Evolutionary conservation across 2,113 vertebrate genomes (phyloP).

Genomic region (Archocentrus centrarchus): DNA sequence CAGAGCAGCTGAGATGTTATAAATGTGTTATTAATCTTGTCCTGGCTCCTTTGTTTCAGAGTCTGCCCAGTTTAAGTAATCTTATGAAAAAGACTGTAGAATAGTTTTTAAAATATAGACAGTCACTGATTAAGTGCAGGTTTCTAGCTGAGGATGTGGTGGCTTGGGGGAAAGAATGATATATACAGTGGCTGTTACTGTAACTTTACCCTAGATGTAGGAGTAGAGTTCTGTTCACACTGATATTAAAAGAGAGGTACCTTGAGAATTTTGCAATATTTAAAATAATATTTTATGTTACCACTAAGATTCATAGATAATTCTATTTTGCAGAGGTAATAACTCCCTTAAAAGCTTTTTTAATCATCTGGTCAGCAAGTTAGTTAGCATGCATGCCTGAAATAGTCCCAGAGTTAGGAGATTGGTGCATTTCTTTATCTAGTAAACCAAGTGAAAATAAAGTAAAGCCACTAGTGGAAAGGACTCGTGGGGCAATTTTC

Average conservation of each 20-base stretch:
- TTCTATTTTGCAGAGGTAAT: no score
- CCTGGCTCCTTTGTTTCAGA: slow-evolving; percentile 17
- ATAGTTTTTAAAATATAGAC: neutral
- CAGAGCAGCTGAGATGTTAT: neutral
- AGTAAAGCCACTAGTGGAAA: slow-evolving; percentile 7
- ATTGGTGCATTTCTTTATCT: slow-evolving; percentile 5
- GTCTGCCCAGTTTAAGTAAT: neutral
- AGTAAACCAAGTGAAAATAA: slow-evolving; percentile 9
- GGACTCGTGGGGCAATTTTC: neutral
- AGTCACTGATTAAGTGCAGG: neutral
- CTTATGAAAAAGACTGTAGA: neutral
- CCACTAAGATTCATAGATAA: neutral
- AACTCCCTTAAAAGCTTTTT: neutral
- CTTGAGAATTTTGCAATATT: neutral
- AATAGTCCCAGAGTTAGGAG: neutral
- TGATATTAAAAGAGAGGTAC: neutral
- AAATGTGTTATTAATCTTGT: slow-evolving; percentile 19
- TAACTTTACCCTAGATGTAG: neutral
- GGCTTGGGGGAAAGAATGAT: neutral
- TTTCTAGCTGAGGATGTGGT: neutral
- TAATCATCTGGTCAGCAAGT: neutral
- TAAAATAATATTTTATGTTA: neutral
- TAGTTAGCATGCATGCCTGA: neutral
- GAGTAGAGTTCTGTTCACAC: neutral
- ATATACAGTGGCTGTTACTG: neutral